A percentile compares a stretch with the other conserved stretches of the same genome.
These are phyloP conservation scores for Drosophila ohnishii DNA, from an alignment of 1,140 invertebrate genomes.

Conservation along the genomic window DNA sequence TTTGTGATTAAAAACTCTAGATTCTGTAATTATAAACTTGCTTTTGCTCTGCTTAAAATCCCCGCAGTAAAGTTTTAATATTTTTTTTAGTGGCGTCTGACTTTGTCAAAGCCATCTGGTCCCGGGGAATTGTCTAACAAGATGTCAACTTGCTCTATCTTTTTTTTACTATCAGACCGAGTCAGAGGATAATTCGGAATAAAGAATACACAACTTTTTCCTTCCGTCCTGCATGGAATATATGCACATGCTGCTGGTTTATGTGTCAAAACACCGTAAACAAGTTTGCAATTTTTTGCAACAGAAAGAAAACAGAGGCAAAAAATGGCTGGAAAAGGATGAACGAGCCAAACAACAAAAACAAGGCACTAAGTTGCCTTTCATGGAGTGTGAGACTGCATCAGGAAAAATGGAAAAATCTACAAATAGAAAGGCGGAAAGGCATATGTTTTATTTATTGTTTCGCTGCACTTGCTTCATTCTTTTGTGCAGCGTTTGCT, in stretches of 20 bases:
- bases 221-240: constrained; percentile 16
- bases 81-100: constrained; percentile 17
- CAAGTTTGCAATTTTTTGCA: constrained; percentile 56
- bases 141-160: constrained; percentile 4
- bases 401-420: background rate
- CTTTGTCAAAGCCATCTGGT: constrained; percentile 25
- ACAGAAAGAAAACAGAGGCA: constrained; percentile 1
- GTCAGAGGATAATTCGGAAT: constrained; percentile 24
- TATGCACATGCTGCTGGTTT: constrained; percentile 37
- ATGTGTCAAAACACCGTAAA: constrained; percentile 61
- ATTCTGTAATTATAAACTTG: background rate
- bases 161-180: constrained; percentile 2
- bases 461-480: constrained; percentile 26
- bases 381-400: constrained; percentile 17
- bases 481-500: constrained; percentile 28
- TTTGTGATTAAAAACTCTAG: background rate
- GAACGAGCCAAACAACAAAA: constrained; percentile 16
- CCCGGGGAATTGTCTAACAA: constrained; percentile 19
- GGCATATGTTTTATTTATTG: constrained; percentile 62
- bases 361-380: constrained; percentile 28
- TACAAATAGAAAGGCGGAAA: constrained; percentile 8
- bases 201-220: constrained; percentile 16
- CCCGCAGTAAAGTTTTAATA: background rate
- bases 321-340: constrained; percentile 20
- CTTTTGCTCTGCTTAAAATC: background rate